These are phyloP conservation scores for Synanthedon andrenaeformis DNA, from an alignment of 2,888 invertebrate genomes.

Conservation along the genomic window DNA sequence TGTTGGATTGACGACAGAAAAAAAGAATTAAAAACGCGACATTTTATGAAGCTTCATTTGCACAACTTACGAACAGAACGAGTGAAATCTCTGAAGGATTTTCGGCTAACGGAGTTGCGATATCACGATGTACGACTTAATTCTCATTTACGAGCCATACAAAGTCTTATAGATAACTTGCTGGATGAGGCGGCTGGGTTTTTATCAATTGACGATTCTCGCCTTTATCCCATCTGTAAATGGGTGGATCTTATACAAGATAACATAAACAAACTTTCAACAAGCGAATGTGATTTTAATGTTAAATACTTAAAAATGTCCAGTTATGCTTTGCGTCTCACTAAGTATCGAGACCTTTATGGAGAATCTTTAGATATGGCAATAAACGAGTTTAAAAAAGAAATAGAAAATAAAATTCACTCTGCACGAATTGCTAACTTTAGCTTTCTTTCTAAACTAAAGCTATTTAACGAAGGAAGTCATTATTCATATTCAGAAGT, in stretches of 20 bases:
- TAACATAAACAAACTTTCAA: slow-evolving; percentile 22
- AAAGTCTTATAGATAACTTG: slow-evolving; percentile 25
- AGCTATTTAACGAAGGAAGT: slow-evolving; percentile 41
- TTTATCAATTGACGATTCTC: slow-evolving; percentile 24
- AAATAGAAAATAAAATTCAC: slow-evolving; percentile 34
- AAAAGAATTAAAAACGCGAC: slow-evolving; percentile 33
- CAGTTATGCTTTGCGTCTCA: slow-evolving; percentile 40
- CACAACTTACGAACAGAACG: slow-evolving; percentile 43
- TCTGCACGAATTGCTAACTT: slow-evolving; percentile 45
- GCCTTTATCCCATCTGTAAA: slow-evolving; percentile 34
- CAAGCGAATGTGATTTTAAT: slow-evolving; percentile 20
- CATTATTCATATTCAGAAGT: slow-evolving; percentile 38
- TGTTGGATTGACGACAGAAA: slow-evolving; percentile 41
- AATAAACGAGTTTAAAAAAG: slow-evolving; percentile 21
- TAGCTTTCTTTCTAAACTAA: slow-evolving; percentile 34
- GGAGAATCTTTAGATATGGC: slow-evolving; percentile 34
- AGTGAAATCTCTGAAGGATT: slow-evolving; percentile 28
- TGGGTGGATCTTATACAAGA: slow-evolving; percentile 29
- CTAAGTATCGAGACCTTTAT: slow-evolving; percentile 30
- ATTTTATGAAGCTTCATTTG: slow-evolving; percentile 40
- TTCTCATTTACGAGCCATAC: slow-evolving; percentile 40
- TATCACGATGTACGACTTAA: slow-evolving; percentile 36
- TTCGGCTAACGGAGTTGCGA: slow-evolving; percentile 33
- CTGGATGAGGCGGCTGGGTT: slow-evolving; percentile 29
- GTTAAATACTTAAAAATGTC: slow-evolving; percentile 36